Evolutionary conservation across 2,113 vertebrate species (phyloP), one percentile per base, ranked within the genome.

Genomic region (Entelurus aequoreus): DNA sequence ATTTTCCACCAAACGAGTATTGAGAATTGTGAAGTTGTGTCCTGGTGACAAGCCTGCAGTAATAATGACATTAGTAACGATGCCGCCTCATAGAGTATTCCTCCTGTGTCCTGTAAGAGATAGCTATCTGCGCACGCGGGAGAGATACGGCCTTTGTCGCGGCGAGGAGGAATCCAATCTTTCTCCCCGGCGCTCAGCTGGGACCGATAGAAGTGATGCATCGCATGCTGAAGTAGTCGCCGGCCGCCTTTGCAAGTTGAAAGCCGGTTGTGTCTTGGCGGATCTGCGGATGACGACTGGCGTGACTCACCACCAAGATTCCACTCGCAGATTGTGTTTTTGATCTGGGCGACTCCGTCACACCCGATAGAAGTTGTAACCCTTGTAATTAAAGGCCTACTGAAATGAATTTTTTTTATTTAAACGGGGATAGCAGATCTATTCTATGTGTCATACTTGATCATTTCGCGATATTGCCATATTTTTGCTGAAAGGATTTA

Each of bases 101-200:
- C 72, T 72, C 78, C 74, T 74, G 62, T 65, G 74, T 75, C 79
- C 66, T 69, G 37, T 50, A 65, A 46, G 66, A 74, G 84, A 88
- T 87, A 76, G 68, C 53, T 7, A 88, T 84, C 78, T 35, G 37
- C 7, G 77, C 74, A 79, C 54, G 13, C 70, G 62, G 72, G 62
- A 68, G 75, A 77, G 75, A 79, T 81, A 84, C 51, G 21, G 69
- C 62, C 74, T 83, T 84, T 81, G 78, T 78, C 73, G 78, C 49
- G 68, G 60, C 72, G 56, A 78, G 69, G 58, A 19, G 48, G 79
- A 80, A 79, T 83, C 69, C 70, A 68, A 81, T 86, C 64, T 80
- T 54, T 67, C 63, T 48, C 16, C 58, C 60, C 16, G 11, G 46
- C 57, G 54, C 48, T 51, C 56, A 4, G 63, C 71, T 75, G n/a